Evolutionary conservation across 2,113 vertebrate genomes (phyloP).

Genomic region (Menura novaehollandiae): DNA sequence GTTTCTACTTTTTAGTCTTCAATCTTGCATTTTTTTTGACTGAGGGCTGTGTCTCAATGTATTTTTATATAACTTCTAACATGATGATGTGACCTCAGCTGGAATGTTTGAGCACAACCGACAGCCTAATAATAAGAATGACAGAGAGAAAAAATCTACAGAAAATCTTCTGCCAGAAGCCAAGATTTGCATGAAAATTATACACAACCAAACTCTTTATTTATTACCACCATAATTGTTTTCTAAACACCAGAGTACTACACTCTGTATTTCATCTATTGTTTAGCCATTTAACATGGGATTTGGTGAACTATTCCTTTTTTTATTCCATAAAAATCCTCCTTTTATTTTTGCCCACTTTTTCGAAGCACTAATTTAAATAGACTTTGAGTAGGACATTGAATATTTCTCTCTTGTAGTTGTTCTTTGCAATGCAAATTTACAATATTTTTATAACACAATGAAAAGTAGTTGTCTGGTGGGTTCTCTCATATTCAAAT

Average conservation of each 20-base stretch:
- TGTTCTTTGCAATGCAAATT: slow-evolving; percentile 48
- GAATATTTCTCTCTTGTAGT: neutral
- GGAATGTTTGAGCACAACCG: accelerated
- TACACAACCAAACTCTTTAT: neutral
- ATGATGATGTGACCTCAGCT: neutral
- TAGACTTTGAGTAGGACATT: neutral
- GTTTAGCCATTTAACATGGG: neutral
- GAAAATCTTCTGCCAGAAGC: neutral
- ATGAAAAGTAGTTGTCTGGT: slow-evolving; percentile 28
- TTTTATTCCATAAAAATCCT: neutral
- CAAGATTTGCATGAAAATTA: neutral
- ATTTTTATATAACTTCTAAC: neutral
- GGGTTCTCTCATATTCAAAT: slow-evolving; percentile 44
- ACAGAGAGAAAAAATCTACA: neutral
- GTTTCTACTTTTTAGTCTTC: neutral
- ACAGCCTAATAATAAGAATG: neutral
- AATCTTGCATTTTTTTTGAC: neutral
- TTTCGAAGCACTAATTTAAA: neutral
- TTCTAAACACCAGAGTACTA: neutral
- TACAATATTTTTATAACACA: slow-evolving; percentile 1
- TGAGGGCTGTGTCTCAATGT: neutral
- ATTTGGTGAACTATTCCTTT: neutral
- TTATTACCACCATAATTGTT: neutral
- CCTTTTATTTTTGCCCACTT: neutral
- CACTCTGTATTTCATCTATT: neutral